These are phyloP conservation scores for Euphonia xanthogaster DNA, from an alignment of 2,797 vertebrate species.

Conservation along the genomic window DNA sequence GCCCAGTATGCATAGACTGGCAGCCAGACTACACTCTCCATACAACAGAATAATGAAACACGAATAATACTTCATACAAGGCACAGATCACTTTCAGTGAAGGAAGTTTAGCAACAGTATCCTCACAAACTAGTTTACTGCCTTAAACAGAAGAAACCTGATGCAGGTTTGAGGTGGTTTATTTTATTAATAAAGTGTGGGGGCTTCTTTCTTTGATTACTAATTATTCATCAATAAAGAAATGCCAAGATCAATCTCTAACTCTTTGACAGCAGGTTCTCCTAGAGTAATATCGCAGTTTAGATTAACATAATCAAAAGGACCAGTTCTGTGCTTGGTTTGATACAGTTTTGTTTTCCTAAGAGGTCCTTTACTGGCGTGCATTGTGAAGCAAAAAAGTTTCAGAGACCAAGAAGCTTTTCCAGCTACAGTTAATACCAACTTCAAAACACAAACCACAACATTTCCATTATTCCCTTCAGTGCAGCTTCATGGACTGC, in stretches of 20 bases:
- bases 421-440: not conserved
- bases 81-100: not conserved
- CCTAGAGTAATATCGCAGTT: not conserved
- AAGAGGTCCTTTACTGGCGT: not conserved
- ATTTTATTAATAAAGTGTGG: not conserved
- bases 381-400: accelerated
- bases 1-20: not conserved
- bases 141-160: not conserved
- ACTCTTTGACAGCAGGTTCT: not conserved
- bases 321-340: not conserved
- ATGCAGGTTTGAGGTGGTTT: not conserved
- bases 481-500: not conserved
- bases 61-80: not conserved
- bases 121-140: not conserved
- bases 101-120: not conserved
- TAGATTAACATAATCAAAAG: not conserved
- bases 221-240: not conserved
- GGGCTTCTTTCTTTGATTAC: not conserved
- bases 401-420: not conserved
- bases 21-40: not conserved
- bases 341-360: not conserved
- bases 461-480: not conserved
- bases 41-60: not conserved
- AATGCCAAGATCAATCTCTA: not conserved
- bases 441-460: not conserved